Evolutionary conservation across 2,888 invertebrate genomes (phyloP).

Genomic region (Scaptomyza cyrtandrae): DNA sequence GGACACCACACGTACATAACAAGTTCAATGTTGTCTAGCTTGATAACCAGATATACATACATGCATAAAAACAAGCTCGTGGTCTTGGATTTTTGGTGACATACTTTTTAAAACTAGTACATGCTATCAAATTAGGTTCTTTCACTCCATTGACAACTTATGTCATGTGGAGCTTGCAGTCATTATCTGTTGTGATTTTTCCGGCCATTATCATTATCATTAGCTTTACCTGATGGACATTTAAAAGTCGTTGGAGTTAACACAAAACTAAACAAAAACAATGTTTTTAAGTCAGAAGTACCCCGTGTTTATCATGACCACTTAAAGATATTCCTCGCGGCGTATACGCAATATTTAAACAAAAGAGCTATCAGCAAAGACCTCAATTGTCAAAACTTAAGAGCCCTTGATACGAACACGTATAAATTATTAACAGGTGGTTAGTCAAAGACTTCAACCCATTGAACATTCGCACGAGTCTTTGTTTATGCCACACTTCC

Average conservation of each 20-base stretch:
- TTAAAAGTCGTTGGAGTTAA: constrained; percentile 52
- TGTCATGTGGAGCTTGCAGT: constrained; percentile 10
- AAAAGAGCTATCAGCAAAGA: constrained; percentile 27
- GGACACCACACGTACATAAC: constrained; percentile 44
- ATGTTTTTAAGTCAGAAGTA: constrained; percentile 26
- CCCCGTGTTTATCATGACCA: constrained; percentile 38
- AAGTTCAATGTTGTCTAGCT: constrained; percentile 46
- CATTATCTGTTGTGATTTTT: constrained; percentile 25
- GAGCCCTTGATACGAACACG: constrained; percentile 31
- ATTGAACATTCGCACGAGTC: constrained; percentile 33
- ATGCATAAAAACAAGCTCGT: background rate
- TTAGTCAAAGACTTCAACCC: background rate
- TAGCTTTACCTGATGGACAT: constrained; percentile 37
- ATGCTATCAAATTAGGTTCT: background rate
- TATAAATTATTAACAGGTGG: constrained; percentile 20
- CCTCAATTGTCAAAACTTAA: constrained; percentile 14
- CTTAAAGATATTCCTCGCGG: constrained; percentile 28
- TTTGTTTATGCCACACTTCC: constrained; percentile 30
- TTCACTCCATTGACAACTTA: constrained; percentile 5
- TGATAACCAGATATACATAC: background rate
- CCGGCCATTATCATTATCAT: constrained; percentile 28
- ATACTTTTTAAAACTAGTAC: constrained; percentile 1
- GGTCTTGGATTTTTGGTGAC: background rate
- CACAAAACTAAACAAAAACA: constrained; percentile 14
- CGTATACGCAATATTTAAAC: constrained; percentile 42